Percentiles rank a stretch among this genome's conserved stretches.
phyloP scores from a whole-genome alignment of 2,888 invertebrate species.

The Aradus depressus region DNA sequence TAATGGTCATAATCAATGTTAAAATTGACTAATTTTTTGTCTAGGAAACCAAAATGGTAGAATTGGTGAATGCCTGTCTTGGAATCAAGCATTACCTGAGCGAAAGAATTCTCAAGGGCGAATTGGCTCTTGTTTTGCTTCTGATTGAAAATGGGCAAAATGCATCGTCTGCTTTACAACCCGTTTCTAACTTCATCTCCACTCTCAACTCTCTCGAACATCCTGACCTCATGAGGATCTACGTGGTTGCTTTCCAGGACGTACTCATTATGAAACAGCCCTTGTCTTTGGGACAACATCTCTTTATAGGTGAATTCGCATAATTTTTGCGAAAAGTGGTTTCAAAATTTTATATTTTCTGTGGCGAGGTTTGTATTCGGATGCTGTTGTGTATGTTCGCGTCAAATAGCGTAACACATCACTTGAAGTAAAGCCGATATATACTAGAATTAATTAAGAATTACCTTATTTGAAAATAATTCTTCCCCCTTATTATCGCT shows the following conservation, averaged over 20 bases:
- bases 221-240: constrained; percentile 35
- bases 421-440: too few species aligned
- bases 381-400: too few species aligned
- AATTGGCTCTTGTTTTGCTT: constrained; percentile 23
- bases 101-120: constrained; percentile 13
- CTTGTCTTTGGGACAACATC: constrained; percentile 30
- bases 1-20: neutral
- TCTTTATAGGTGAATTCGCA: constrained; percentile 24
- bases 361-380: too few species aligned
- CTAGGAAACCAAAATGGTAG: constrained; percentile 23
- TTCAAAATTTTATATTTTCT: constrained; percentile 2
- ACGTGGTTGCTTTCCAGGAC: constrained; percentile 35
- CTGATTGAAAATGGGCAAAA: constrained; percentile 20
- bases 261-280: constrained; percentile 36
- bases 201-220: neutral
- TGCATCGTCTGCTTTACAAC: constrained; percentile 16
- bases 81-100: constrained; percentile 6
- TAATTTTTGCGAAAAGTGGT: neutral
- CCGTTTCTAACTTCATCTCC: constrained; percentile 1
- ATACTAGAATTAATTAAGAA: too few species aligned
- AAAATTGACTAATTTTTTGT: neutral
- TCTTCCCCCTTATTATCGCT: too few species aligned
- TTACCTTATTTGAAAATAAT: too few species aligned
- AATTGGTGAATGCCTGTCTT: constrained; percentile 13
- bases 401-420: too few species aligned